Evolutionary conservation across 2,888 invertebrate genomes (phyloP), one percentile per base, ranked within the genome.

Genomic region (Trissonchulus latispiculum): DNA sequence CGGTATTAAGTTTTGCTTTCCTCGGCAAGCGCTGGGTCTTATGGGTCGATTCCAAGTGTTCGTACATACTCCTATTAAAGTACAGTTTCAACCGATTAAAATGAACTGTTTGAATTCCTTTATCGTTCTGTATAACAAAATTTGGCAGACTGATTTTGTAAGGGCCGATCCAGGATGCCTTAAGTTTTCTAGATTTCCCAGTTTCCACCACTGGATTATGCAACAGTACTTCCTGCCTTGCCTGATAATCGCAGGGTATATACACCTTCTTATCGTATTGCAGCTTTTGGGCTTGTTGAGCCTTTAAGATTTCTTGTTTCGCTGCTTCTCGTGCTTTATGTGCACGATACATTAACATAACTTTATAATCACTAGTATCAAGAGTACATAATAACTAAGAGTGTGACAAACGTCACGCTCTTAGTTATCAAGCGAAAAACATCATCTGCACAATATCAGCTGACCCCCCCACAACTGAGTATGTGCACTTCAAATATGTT

Each of bases 21-120:
- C n/a, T n/a, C n/a, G n/a, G n/a, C n/a, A n/a, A n/a, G n/a, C n/a
- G n/a, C n/a, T n/a, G n/a, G n/a, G n/a, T n/a, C n/a, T n/a, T n/a
- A n/a, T n/a, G n/a, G n/a, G n/a, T n/a, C n/a, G n/a, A n/a, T n/a
- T n/a, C n/a, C n/a, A n/a, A n/a, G n/a, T n/a, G n/a, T n/a, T n/a
- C n/a, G n/a, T n/a, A n/a, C n/a, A n/a, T n/a, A n/a, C n/a, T n/a
- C n/a, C n/a, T n/a, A n/a, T n/a, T 64, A 33, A 18, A 33, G 33
- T 64, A 64, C 64, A n/a, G 64, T 33, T 64, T 64, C 8, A 64
- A 15, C 28, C 64, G 29, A 64, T 64, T 33, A 33, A 64, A 64
- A n/a, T 64, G 64, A 8, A 64, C 64, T 29, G 15, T 18, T 64
- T 64, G 8, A 15, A 15, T 8, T 8, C 28, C 64, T 29, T 15